Evolutionary conservation across 2,113 vertebrate species (phyloP), one percentile per base, ranked within the genome.

Genomic region (Scytalopus superciliaris): DNA sequence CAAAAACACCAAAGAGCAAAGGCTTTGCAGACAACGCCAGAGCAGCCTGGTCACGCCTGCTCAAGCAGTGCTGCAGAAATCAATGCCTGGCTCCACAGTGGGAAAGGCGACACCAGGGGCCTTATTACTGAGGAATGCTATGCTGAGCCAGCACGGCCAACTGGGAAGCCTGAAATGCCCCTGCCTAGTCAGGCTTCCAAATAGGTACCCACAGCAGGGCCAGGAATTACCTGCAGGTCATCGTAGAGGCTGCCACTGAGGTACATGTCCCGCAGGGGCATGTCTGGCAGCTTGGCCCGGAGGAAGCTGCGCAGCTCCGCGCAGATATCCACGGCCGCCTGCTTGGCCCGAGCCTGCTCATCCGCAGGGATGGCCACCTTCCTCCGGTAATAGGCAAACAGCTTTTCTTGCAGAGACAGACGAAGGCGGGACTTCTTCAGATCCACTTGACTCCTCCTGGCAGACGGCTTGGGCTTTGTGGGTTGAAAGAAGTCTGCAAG

Each of bases 261-360:
- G 98, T 99, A 99, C 99, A 99, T 99, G 95, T 99, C 99, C 84
- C 99, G 98, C 76, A 99, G 98, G 3, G 99, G 99, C 99, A 99
- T 99, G 98, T 99, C 99, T 1, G 99, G 99, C 93, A 99, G 96
- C 95, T 99, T 99, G 97, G 98, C 98, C 8, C 98, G 99, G 50
- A 99, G 98, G 93, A 99, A 99, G 91, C 99, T 97, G 81, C 99
- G 97, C 62, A 99, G 98, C 96, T 99, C 99, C 0, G 99, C 98
- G 15, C 99, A 99, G 96, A 99, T 99, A 90, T 99, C 99, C 96
- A 99, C 97, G 0, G 99, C 99, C 3, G 99, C 99, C 69, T 99
- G 99, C 93, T 99, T 98, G 87, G 99, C 99, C 63, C 96, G 83
- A 15, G 98, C 98, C 97, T 99, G 99, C 98, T 99, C 99, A 2